Evolutionary conservation across 1,140 invertebrate genomes (phyloP).

Genomic region (Eulimnadia texana): DNA sequence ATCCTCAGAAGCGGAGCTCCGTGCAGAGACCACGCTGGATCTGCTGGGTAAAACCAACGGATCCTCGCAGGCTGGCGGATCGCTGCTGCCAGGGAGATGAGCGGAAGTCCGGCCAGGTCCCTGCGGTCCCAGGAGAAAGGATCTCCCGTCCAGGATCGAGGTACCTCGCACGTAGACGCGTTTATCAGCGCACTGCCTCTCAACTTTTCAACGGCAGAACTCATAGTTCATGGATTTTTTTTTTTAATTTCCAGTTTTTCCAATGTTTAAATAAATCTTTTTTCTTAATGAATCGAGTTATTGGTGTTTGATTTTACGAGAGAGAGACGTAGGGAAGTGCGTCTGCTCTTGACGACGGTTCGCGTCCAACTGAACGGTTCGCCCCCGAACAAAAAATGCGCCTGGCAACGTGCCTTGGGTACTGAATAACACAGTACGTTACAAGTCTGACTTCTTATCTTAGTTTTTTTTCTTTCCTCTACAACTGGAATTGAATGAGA

Average conservation of each 20-base stretch:
- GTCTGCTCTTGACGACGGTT: conserved; percentile 49
- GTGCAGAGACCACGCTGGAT: background rate
- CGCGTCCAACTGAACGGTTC: conserved; percentile 29
- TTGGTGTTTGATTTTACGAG: conserved; percentile 3
- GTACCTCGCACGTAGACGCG: too few species aligned
- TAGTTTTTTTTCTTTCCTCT: background rate
- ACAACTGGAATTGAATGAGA: too few species aligned
- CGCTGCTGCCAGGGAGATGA: conserved; percentile 42
- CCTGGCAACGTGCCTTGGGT: too few species aligned
- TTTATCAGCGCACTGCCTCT: too few species aligned
- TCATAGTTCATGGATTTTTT: too few species aligned
- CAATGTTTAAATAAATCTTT: too few species aligned
- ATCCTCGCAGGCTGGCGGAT: conserved; percentile 22
- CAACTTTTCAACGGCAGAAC: too few species aligned
- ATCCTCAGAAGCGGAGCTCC: conserved; percentile 7
- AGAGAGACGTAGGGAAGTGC: conserved; percentile 37
- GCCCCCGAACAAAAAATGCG: background rate
- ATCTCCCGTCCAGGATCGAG: background rate
- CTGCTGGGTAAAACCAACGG: background rate
- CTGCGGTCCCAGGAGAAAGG: background rate
- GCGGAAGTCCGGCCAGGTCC: conserved; percentile 47
- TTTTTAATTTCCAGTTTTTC: too few species aligned
- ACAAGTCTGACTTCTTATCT: too few species aligned
- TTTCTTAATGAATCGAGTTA: too few species aligned
- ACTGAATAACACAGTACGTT: too few species aligned